These are phyloP conservation scores for Platanista minor DNA, from an alignment of 2,113 vertebrate genomes.

Conservation along the genomic window DNA sequence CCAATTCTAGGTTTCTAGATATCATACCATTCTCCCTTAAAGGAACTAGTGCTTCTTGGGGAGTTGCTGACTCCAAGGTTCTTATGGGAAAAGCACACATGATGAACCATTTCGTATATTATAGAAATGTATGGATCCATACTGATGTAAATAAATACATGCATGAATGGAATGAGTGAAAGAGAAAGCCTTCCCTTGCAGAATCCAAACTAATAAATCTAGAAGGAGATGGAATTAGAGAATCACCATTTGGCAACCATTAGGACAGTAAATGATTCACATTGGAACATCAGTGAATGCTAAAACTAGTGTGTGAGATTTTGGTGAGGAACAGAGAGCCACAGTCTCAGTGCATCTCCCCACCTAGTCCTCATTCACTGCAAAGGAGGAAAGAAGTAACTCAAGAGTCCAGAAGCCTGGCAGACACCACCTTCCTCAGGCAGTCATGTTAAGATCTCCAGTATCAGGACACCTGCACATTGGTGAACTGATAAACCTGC, in stretches of 20 bases:
- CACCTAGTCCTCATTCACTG: fast-evolving
- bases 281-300: fast-evolving
- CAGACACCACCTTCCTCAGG: not conserved
- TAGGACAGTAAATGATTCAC: fast-evolving
- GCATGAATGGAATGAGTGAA: not conserved
- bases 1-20: not conserved
- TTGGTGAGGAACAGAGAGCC: fast-evolving
- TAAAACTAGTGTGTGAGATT: fast-evolving
- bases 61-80: not conserved
- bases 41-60: not conserved
- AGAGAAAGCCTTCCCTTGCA: not conserved
- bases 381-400: not conserved
- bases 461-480: fast-evolving
- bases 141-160: not conserved
- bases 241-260: fast-evolving
- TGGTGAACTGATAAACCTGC: not conserved
- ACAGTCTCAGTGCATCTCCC: fast-evolving
- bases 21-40: not conserved
- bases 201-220: too few species aligned
- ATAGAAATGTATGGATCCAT: not conserved
- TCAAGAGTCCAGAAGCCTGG: too few species aligned
- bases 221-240: not conserved
- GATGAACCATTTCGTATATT: not conserved
- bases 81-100: not conserved
- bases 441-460: fast-evolving